Evolutionary conservation across 2,888 invertebrate genomes (phyloP), one percentile per base, ranked within the genome.

Genomic region (Seira musarum): DNA sequence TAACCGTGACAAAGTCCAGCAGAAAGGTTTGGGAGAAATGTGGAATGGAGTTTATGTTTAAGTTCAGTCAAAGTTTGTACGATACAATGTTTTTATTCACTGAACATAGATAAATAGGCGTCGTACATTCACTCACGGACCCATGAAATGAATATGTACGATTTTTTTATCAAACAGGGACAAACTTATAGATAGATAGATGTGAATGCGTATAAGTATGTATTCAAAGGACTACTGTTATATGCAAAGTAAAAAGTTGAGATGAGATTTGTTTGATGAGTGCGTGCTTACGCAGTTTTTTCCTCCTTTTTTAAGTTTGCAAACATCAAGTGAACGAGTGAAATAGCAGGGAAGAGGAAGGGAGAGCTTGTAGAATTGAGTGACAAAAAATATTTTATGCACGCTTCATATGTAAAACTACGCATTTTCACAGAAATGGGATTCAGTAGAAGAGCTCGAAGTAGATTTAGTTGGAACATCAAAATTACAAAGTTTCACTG

Each of bases 221-320:
- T 30, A 30, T 30, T 30, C 2, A 2, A 30, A 30, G 3, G 8
- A 15, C 46, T 19, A 6, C 21, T 46, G 22, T 35, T 65, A 66
- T 66, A 40, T 66, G 13, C 66, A 46, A 66, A 66, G 66, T 46
- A 1, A 3, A 21, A 25, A 65, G 30, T 30, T 30, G 49, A 49
- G 49, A 21, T 19, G 60, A 60, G 60, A 60, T 60, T 60, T 60
- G 60, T 60, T 60, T 60, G 60, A 60, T 60, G 19, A 61, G 64
- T 72, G 72, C 72, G 53, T 64, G 72, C 64, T 72, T 53, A 72
- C 72, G 72, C 72, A 71, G 61, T 61, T 25, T 19, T n/a, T 53
- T 25, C 64, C 21, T 60, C 17, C 49, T 15, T n/a, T 13, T 53
- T 53, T 17, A 8, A 2, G 21, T 21, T 72, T 64, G 30, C 72